Conservation (phyloP, 2,888 invertebrate species). For the Trissonchulus latispiculum region DNA sequence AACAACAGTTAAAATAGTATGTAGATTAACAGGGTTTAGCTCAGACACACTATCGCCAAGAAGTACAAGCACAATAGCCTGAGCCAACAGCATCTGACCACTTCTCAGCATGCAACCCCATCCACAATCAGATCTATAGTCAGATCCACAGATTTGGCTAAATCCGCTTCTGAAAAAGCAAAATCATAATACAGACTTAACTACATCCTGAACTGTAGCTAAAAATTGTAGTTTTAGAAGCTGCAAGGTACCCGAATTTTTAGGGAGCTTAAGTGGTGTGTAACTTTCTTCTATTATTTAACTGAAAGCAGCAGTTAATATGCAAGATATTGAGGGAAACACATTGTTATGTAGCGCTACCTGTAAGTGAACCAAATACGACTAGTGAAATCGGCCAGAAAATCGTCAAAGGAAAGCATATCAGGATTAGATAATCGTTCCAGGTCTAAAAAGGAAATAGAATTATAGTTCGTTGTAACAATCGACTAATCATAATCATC, state of each 20-base stretch:
- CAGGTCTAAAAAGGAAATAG: background rate
- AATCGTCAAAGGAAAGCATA: constrained; percentile 54
- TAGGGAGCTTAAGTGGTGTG: too few relatives aligned
- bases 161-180: constrained; percentile 54
- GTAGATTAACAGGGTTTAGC: too few relatives aligned
- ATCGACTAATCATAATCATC: too few relatives aligned
- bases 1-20: too few relatives aligned
- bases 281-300: too few relatives aligned
- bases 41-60: constrained; percentile 68
- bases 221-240: too few relatives aligned
- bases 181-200: background rate
- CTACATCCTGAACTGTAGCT: too few relatives aligned
- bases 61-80: constrained; percentile 70
- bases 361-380: constrained; percentile 60
- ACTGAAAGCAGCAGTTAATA: too few relatives aligned
- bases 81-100: constrained; percentile 84
- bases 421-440: background rate
- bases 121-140: constrained; percentile 77
- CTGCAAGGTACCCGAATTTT: too few relatives aligned
- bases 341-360: too few relatives aligned
- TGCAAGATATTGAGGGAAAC: too few relatives aligned
- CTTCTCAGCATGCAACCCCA: constrained; percentile 84
- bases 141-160: constrained; percentile 65
- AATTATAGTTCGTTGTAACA: too few relatives aligned
- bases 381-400: constrained; percentile 70